phyloP scores from a whole-genome alignment of 2,113 vertebrate genomes.

The Sylvietta virens region DNA sequence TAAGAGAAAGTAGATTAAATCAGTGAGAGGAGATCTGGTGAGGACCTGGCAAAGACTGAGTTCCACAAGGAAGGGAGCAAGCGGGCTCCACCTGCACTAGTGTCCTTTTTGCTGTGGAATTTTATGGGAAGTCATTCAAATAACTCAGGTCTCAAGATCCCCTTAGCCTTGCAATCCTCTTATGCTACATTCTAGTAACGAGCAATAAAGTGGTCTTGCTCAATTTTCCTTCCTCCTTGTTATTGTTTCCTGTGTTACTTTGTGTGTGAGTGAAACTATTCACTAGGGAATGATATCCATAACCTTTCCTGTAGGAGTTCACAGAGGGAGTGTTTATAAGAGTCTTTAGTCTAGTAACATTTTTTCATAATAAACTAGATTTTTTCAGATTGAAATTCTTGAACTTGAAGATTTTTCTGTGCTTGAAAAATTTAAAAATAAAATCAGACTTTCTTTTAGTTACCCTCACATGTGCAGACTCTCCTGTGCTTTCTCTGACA shows the following conservation, averaged over 20 bases:
- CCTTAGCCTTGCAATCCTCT: not conserved
- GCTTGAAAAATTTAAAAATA: not conserved
- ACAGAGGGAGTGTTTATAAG: not conserved
- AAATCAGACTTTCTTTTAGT: not conserved
- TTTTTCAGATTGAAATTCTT: not conserved
- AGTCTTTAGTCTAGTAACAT: not conserved
- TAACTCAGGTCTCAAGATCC: conserved; percentile 11
- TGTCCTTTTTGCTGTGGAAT: not conserved
- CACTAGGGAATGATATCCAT: not conserved
- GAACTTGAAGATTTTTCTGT: not conserved
- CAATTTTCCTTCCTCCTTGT: conserved; percentile 39
- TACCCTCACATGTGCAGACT: not conserved
- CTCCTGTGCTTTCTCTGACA: not conserved
- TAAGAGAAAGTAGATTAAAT: not conserved
- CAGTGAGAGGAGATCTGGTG: not conserved
- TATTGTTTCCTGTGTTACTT: conserved; percentile 46
- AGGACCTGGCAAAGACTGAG: not conserved
- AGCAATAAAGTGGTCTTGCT: conserved; percentile 12
- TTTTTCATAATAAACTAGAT: not conserved
- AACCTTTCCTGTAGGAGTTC: not conserved
- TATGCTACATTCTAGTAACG: not conserved
- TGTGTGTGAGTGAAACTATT: not conserved
- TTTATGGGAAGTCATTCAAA: not conserved
- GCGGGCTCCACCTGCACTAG: not conserved
- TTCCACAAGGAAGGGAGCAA: not conserved